phyloP scores from a whole-genome alignment of 2,113 vertebrate genomes.

The Rhea pennata region DNA sequence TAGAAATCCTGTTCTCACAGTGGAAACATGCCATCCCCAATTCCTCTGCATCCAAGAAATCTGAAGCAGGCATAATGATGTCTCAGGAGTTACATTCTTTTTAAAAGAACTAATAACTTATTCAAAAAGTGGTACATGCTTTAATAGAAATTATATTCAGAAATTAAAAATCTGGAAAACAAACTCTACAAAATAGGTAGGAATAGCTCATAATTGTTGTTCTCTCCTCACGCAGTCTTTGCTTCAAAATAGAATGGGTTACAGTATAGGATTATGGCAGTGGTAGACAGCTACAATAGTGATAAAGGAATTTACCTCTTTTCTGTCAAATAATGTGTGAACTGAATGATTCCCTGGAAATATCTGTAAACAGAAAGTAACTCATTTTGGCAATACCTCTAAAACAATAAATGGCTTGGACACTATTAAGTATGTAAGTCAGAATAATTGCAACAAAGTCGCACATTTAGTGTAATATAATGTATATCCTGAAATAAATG shows the following conservation, averaged over 20 bases:
- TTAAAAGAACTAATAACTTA: not conserved
- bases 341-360: not conserved
- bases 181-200: not conserved
- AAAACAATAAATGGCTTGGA: not conserved
- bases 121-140: not conserved
- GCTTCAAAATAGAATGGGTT: not conserved
- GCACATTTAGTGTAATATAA: not conserved
- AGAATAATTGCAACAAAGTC: slow-evolving; percentile 8
- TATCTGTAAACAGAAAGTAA: slow-evolving; percentile 21
- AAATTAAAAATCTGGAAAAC: not conserved
- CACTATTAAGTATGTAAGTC: not conserved
- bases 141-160: not conserved
- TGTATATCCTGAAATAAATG: not conserved
- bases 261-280: not conserved
- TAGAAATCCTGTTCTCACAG: no score
- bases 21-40: not conserved
- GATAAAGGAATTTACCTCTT: not conserved
- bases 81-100: not conserved
- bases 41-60: not conserved
- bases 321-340: slow-evolving; percentile 21
- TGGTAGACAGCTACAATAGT: not conserved
- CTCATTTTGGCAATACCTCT: slow-evolving; percentile 7
- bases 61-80: not conserved
- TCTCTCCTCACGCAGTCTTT: not conserved
- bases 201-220: not conserved